Base-by-base conservation (phyloP, 2,113 vertebrate genomes). In the Pelecanus crispus region DNA sequence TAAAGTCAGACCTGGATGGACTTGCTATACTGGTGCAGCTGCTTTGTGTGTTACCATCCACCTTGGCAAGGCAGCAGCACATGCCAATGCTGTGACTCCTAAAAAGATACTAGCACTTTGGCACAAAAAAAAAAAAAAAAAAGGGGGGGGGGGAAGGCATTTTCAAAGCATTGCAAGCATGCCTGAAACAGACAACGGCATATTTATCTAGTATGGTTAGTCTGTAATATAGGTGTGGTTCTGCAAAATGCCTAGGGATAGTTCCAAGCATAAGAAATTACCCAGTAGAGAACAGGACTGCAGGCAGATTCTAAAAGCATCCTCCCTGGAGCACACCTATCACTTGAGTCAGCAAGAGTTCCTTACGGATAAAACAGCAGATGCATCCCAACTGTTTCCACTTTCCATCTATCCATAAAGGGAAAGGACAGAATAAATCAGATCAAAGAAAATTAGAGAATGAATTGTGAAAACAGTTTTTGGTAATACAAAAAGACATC, bases 21-120 rank as follows among this genome's bases (percentile, higher is more conserved):
- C 78, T 86, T 71, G 92, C 84, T 92, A 24, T 92, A 90, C 95
- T 73, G 89, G 94, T 86, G 74, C 67, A 92, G 66, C 72, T 85
- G 86, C 86, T 88, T 88, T 52, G 25, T 55, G 56, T n/a, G n/a
- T 7, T 74, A 42, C 59, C 79, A 62, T 68, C 36, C 42, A 72
- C 38, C 68, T 32, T 75, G 88, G 73, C 91, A 91, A 86, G 68
- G 58, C 66, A 80, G 74, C 45, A 80, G 11, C 19, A 29, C 78
- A 36, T 89, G 78, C 73, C 89, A 87, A 40, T 18, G 42, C 29
- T 38, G 20, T 74, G 67, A 93, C 53, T 74, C 65, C 50, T 36
- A 42, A 77, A 66, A 77, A 88, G 52, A 88, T 72, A 94, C 10
- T 4, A 72, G 73, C 31, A 56, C 36, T 53, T 19, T 12, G 36